Evolutionary conservation across 2,113 vertebrate species (phyloP).

Genomic region (Menura novaehollandiae): DNA sequence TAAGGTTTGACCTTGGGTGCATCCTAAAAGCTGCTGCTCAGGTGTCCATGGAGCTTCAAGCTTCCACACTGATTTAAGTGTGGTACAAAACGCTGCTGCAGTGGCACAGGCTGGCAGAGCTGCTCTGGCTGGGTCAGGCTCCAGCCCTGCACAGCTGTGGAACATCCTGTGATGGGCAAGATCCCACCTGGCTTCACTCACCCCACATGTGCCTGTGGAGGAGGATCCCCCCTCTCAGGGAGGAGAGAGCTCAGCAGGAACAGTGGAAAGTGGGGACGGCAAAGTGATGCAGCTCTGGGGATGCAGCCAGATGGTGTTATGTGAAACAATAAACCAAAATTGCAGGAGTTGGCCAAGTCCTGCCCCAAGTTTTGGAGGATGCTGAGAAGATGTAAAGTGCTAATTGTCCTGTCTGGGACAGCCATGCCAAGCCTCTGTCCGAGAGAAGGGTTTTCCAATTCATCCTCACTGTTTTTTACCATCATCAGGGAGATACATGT

Average conservation of each 20-base stretch:
- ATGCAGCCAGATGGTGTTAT: not conserved
- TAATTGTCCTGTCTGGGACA: not conserved
- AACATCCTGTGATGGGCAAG: not conserved
- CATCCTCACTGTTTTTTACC: not conserved
- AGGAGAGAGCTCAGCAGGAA: not conserved
- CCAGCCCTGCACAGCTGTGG: not conserved
- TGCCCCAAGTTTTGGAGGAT: not conserved
- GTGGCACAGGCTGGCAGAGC: not conserved
- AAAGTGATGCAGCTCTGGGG: not conserved
- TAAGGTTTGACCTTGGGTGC: not conserved
- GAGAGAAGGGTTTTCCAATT: not conserved
- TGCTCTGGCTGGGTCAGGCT: not conserved
- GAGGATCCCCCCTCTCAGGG: not conserved
- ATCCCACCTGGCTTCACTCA: not conserved
- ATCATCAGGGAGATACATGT: not conserved
- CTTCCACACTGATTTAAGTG: fast-evolving
- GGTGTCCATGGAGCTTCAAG: fast-evolving
- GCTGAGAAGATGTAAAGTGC: not conserved
- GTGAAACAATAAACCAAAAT: not conserved
- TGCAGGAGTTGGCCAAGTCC: not conserved
- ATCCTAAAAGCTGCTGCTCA: not conserved
- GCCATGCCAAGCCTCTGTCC: not conserved
- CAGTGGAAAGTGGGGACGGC: not conserved
- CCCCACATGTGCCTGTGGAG: not conserved
- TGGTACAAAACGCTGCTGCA: not conserved